Evolutionary conservation across 2,113 vertebrate species (phyloP).

Genomic region (Centropus bengalensis): DNA sequence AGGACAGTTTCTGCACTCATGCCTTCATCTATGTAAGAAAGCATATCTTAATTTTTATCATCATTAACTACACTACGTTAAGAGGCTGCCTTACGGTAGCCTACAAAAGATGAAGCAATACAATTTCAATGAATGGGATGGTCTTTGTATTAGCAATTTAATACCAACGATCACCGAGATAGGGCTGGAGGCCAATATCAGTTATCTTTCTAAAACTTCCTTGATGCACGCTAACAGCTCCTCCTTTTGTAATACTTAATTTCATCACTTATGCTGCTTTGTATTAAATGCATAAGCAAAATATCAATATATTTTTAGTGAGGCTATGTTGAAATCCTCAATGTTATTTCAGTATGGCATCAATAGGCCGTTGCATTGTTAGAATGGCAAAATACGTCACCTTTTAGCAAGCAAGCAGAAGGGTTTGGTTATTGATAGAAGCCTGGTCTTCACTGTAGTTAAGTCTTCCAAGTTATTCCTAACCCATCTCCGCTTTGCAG

Average conservation of each 20-base stretch:
- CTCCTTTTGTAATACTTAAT: neutral
- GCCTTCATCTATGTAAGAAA: neutral
- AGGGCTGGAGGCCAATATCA: neutral
- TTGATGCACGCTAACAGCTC: neutral
- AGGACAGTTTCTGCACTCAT: neutral
- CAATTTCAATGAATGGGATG: neutral
- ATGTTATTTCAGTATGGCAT: neutral
- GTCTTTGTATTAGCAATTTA: neutral
- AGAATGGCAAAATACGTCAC: neutral
- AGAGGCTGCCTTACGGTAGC: neutral
- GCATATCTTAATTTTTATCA: neutral
- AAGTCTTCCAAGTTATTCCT: accelerated
- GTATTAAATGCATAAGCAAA: neutral
- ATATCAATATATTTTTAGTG: neutral
- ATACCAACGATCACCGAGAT: neutral
- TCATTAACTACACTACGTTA: neutral
- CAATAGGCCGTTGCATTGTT: neutral
- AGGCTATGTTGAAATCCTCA: neutral
- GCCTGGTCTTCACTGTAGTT: neutral
- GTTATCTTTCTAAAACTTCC: neutral
- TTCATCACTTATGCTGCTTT: neutral
- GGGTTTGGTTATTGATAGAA: neutral
- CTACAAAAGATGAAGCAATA: neutral
- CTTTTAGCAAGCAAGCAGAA: neutral
- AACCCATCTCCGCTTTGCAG: neutral